Evolutionary conservation across 2,888 invertebrate genomes (phyloP), one percentile per base, ranked within the genome.

Genomic region (Lobophora halterata): DNA sequence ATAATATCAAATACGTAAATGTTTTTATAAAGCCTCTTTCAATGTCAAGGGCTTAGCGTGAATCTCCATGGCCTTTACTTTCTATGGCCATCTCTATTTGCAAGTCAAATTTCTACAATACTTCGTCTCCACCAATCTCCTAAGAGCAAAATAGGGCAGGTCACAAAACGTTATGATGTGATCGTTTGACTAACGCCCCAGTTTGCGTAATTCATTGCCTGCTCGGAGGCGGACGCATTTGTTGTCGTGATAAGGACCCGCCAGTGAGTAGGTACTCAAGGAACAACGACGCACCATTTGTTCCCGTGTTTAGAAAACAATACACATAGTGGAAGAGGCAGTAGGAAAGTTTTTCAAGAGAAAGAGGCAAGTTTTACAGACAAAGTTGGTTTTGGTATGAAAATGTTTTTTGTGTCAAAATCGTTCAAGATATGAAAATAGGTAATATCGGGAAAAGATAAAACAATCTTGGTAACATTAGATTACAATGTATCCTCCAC

Each of bases 151-250:
- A 27, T 34, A 49, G 47, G 38, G 41, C 30, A 43, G 48, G 52
- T 49, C 52, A 47, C 40, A 31, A 49, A 23, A 38, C 47, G 46
- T 50, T 70, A 70, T 69, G 71, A 71, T 63, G 67, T 67, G 74
- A 67, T 61, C 65, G 58, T 52, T 52, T 74, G 76, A 79, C 68
- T 71, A 71, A 78, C 69, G 58, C 48, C 42, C 57, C 58, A 62
- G 63, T 71, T 62, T 46, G 40, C 37, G 62, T 69, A 65, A 76
- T 68, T 71, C 71, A 76, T 68, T 55, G 66, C 61, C 50, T 30
- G 37, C 37, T 56, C 51, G 54, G 43, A 52, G 54, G 47, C 60
- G 63, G 62, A 57, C 65, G 60, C 72, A 70, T 76, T 75, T 70
- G 71, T 73, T 61, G 53, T 42, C 44, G 46, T 54, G 61, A 69